These are phyloP conservation scores for Drosophila algonquin DNA, from an alignment of 2,888 invertebrate genomes.

Conservation along the genomic window DNA sequence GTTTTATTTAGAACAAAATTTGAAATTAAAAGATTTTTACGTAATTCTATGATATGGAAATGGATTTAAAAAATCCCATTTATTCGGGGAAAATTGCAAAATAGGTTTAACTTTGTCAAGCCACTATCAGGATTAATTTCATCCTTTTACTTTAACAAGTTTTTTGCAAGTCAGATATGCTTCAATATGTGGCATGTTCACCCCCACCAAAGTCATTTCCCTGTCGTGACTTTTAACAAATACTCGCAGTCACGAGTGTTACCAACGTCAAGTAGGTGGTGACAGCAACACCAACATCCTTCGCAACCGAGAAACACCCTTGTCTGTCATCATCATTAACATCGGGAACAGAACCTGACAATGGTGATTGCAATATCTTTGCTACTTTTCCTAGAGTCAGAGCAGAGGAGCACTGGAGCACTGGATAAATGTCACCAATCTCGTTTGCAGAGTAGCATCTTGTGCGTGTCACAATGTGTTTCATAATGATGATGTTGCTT, in stretches of 20 bases:
- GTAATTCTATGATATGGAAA: too few relatives aligned
- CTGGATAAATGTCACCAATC: background rate
- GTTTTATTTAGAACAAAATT: conserved; percentile 11
- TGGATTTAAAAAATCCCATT: too few relatives aligned
- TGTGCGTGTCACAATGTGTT: conserved; percentile 18
- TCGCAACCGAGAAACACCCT: conserved; percentile 6
- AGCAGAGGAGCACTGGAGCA: background rate
- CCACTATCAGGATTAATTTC: too few relatives aligned
- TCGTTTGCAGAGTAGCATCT: conserved; percentile 24
- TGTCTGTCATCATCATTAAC: conserved; percentile 46
- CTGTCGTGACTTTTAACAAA: conserved; percentile 5
- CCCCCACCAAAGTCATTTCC: background rate
- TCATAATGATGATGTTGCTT: conserved; percentile 39
- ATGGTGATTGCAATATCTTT: conserved; percentile 42
- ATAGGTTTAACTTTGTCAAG: too few relatives aligned
- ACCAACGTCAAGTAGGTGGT: conserved; percentile 26
- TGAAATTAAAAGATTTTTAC: background rate
- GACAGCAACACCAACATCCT: conserved; percentile 23
- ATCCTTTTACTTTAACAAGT: background rate
- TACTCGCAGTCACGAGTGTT: conserved; percentile 13
- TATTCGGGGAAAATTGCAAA: too few relatives aligned
- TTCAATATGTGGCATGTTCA: too few relatives aligned
- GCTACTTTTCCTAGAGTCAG: conserved; percentile 28
- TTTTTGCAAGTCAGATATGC: background rate
- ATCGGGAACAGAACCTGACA: conserved; percentile 25